Percentiles rank a stretch among this genome's conserved stretches.
Evolutionary conservation across 2,797 vertebrate genomes (phyloP).

Genomic region (Arrhamphus sclerolepis): DNA sequence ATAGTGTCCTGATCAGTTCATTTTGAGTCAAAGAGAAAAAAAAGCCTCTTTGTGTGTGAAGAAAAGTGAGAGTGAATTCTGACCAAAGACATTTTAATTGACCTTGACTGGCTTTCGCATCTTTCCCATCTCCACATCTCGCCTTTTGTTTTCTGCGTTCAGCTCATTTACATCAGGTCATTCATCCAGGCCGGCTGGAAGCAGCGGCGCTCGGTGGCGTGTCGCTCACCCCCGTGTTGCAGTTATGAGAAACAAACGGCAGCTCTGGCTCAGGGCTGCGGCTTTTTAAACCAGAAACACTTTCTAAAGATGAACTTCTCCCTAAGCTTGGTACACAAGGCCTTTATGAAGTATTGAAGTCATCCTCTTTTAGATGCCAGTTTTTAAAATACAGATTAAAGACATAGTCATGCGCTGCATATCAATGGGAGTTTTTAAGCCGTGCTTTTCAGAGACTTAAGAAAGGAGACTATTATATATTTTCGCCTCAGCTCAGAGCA

Average conservation of each 20-base stretch:
- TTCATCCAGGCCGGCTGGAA: conserved; percentile 34
- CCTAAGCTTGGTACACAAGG: conserved; percentile 40
- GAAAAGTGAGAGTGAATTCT: not conserved
- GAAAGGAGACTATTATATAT: conserved; percentile 49
- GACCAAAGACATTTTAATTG: conserved; percentile 25
- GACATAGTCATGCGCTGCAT: conserved; percentile 64
- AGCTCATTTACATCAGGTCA: conserved; percentile 43
- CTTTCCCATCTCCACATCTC: not conserved
- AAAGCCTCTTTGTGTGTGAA: conserved; percentile 5
- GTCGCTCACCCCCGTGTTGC: conserved; percentile 5
- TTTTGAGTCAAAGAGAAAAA: conserved; percentile 13
- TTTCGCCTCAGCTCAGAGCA: conserved; percentile 25
- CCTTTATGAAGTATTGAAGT: conserved; percentile 45
- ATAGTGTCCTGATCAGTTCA: too few species aligned
- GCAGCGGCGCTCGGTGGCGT: conserved; percentile 23
- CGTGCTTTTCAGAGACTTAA: conserved; percentile 47
- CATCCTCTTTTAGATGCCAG: conserved; percentile 40
- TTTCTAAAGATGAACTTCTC: conserved; percentile 46
- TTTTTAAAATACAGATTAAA: conserved; percentile 70
- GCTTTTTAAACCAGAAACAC: conserved; percentile 28
- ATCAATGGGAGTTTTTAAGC: conserved; percentile 62
- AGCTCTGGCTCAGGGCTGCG: conserved; percentile 41
- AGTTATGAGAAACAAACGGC: conserved; percentile 41
- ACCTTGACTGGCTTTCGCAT: conserved; percentile 6
- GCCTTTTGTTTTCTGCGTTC: conserved; percentile 10